Evolutionary conservation across 2,113 vertebrate genomes (phyloP).

Genomic region (Candoia aspera): DNA sequence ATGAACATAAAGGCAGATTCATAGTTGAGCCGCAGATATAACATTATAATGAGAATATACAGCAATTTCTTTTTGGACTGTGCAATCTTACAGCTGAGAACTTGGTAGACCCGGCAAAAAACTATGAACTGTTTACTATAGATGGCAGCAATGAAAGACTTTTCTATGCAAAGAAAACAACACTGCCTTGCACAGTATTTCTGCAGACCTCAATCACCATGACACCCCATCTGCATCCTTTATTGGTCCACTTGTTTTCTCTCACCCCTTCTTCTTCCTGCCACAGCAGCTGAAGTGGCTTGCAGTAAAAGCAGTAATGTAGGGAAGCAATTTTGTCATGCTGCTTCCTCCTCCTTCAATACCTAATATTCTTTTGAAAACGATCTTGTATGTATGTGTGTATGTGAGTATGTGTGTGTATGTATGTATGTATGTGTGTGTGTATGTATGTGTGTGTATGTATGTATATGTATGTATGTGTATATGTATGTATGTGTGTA

Average conservation of each 20-base stretch:
- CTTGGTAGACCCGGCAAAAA: neutral
- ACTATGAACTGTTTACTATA: conserved; percentile 7
- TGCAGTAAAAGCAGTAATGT: neutral
- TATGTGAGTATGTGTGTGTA: too few relatives aligned
- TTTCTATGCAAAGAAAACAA: neutral
- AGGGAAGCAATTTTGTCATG: neutral
- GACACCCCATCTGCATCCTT: neutral
- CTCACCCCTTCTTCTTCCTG: neutral
- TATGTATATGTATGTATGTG: too few relatives aligned
- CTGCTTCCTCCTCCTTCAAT: neutral
- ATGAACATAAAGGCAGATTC: neutral
- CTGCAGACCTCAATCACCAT: neutral
- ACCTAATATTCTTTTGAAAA: neutral
- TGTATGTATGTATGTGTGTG: too few relatives aligned
- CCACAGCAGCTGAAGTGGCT: neutral
- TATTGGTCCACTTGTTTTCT: neutral
- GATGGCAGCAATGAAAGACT: neutral
- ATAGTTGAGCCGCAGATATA: neutral
- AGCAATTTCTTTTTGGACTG: conserved; percentile 8
- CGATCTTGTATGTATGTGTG: too few relatives aligned
- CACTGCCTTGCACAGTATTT: neutral
- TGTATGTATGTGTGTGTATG: too few relatives aligned
- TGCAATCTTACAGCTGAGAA: neutral
- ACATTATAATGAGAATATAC: conserved; percentile 16
- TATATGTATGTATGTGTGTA: too few relatives aligned